These are phyloP conservation scores for Musca vetustissima DNA, from an alignment of 1,140 invertebrate species.

Conservation along the genomic window DNA sequence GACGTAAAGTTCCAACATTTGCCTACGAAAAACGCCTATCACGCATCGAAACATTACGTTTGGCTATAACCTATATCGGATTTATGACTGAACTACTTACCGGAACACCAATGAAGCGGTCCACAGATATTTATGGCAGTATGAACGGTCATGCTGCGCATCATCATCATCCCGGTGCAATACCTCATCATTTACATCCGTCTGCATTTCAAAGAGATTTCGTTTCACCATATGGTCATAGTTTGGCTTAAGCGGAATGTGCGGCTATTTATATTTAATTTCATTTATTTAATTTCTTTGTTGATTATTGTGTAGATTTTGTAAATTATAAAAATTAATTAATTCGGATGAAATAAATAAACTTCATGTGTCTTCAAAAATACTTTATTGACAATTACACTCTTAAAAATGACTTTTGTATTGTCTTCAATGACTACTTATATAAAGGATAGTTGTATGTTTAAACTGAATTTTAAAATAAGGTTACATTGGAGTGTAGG, in stretches of 20 bases:
- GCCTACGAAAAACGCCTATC: constrained; percentile 98
- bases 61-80: constrained; percentile 98
- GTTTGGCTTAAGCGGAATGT: constrained; percentile 18
- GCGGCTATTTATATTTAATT: background rate
- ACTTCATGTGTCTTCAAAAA: no score
- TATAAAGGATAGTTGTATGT: no score
- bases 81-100: constrained; percentile 92
- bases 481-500: no score
- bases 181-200: constrained; percentile 43
- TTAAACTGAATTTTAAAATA: no score
- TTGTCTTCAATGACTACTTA: no score
- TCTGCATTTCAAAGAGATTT: constrained; percentile 48
- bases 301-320: constrained; percentile 24
- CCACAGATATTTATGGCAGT: constrained; percentile 45
- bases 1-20: constrained; percentile 96
- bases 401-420: no score
- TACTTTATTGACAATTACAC: no score
- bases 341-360: no score
- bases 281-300: constrained; percentile 1
- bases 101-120: constrained; percentile 61
- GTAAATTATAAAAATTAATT: background rate
- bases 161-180: constrained; percentile 40
- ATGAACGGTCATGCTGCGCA: constrained; percentile 37
- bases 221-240: constrained; percentile 50
- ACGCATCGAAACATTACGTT: constrained; percentile 93